phyloP scores from a whole-genome alignment of 2,113 vertebrate genomes.

The Rhea americana region DNA sequence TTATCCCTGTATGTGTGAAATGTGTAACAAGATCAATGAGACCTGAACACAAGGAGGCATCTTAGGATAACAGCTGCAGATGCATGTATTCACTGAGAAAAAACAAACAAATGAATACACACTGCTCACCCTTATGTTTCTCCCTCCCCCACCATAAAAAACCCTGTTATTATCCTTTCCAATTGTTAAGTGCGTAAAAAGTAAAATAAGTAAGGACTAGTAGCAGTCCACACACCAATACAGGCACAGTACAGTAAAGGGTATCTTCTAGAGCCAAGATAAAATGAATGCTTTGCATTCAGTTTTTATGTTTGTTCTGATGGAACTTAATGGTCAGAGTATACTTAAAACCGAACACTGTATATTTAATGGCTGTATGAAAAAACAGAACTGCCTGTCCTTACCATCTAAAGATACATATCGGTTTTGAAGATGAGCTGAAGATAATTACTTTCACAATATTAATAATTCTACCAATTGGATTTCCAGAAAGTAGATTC shows the following conservation, averaged over 20 bases:
- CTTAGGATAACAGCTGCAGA: constrained; percentile 71
- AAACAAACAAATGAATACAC: background rate
- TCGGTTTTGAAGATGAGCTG: constrained; percentile 34
- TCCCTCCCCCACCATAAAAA: background rate
- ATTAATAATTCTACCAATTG: constrained; percentile 51
- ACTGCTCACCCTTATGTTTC: background rate
- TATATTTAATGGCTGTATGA: constrained; percentile 16
- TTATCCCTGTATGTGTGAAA: constrained; percentile 25
- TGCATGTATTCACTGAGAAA: constrained; percentile 7
- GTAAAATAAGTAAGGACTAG: background rate
- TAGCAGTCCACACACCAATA: background rate
- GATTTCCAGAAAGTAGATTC: constrained; percentile 36
- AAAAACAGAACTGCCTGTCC: background rate
- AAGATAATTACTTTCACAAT: constrained; percentile 37
- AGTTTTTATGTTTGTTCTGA: constrained; percentile 3
- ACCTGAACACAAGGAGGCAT: constrained; percentile 70
- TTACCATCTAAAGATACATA: constrained; percentile 1
- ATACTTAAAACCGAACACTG: constrained; percentile 6
- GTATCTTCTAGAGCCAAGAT: background rate
- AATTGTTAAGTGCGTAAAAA: background rate
- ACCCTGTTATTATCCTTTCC: background rate
- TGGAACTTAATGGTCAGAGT: constrained; percentile 27
- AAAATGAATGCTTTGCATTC: constrained; percentile 9
- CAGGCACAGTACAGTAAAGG: background rate
- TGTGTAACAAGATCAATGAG: constrained; percentile 67